Conservation (phyloP, 2,888 invertebrate genomes). For the Heliothis peltigera region DNA sequence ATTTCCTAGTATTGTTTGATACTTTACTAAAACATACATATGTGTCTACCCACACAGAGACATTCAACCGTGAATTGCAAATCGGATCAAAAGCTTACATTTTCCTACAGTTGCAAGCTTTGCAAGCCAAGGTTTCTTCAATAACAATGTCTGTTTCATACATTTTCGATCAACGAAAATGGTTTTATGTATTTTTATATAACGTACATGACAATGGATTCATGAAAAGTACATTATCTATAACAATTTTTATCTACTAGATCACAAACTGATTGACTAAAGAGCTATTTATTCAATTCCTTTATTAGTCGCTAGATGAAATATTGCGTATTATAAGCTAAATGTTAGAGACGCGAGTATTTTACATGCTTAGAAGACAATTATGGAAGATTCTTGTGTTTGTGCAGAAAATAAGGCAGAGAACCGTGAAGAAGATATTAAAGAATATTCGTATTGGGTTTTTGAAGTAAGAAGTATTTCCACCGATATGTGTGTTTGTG, state of each 20-base stretch:
- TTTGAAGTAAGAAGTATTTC: conserved; percentile 33
- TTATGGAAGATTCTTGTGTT: conserved; percentile 51
- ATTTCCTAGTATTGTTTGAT: background rate
- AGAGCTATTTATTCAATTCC: conserved; percentile 82
- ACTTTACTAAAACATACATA: background rate
- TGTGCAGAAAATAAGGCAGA: conserved; percentile 46
- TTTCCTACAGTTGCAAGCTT: conserved; percentile 18
- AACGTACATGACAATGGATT: conserved; percentile 49
- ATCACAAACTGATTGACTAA: conserved; percentile 86
- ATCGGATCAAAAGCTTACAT: background rate
- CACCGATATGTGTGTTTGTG: conserved; percentile 57
- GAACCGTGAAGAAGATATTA: conserved; percentile 21
- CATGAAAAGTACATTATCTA: conserved; percentile 64
- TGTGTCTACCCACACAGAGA: background rate
- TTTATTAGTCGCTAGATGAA: conserved; percentile 75
- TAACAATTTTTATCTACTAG: conserved; percentile 74
- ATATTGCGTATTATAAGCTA: conserved; percentile 52
- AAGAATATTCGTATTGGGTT: conserved; percentile 26
- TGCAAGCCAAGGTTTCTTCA: conserved; percentile 11
- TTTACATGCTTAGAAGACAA: conserved; percentile 64
- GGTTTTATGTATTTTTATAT: conserved; percentile 5
- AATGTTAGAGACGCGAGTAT: conserved; percentile 65
- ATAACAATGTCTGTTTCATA: conserved; percentile 23
- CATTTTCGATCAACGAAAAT: conserved; percentile 42
- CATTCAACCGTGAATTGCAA: background rate